Conservation (phyloP, 2,113 vertebrate genomes). For the Zosterops borbonicus region DNA sequence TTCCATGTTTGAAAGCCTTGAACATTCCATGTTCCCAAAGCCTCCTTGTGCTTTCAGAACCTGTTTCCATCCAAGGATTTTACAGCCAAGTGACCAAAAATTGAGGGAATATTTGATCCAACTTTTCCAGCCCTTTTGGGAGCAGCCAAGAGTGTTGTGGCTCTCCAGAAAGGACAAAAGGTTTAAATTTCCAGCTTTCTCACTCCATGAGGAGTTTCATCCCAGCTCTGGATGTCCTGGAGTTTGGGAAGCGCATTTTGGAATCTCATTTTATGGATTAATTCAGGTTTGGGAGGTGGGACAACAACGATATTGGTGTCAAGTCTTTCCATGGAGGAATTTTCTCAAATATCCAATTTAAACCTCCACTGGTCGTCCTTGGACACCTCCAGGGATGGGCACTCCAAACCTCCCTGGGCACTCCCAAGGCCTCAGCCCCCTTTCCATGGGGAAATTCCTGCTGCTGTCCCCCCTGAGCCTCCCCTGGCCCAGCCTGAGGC, state of each 20-base stretch:
- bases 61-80: neutral
- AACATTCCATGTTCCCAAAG: too few relatives aligned
- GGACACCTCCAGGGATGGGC: too few relatives aligned
- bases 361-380: neutral
- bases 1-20: neutral
- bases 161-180: neutral
- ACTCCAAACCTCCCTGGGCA: too few relatives aligned
- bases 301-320: neutral
- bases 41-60: neutral
- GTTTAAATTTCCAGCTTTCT: neutral
- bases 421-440: too few relatives aligned
- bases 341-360: neutral
- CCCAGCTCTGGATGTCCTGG: neutral
- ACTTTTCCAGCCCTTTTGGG: neutral
- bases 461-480: too few relatives aligned
- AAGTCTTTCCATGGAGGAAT: accelerated
- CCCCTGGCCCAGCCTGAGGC: neutral
- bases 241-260: neutral
- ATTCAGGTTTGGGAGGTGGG: neutral
- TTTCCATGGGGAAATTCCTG: too few relatives aligned
- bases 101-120: neutral
- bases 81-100: neutral
- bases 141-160: neutral
- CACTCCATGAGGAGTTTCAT: neutral
- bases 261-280: neutral